Evolutionary conservation across 2,113 vertebrate genomes (phyloP), one percentile per base, ranked within the genome.

Genomic region (Pyxicephalus adspersus): DNA sequence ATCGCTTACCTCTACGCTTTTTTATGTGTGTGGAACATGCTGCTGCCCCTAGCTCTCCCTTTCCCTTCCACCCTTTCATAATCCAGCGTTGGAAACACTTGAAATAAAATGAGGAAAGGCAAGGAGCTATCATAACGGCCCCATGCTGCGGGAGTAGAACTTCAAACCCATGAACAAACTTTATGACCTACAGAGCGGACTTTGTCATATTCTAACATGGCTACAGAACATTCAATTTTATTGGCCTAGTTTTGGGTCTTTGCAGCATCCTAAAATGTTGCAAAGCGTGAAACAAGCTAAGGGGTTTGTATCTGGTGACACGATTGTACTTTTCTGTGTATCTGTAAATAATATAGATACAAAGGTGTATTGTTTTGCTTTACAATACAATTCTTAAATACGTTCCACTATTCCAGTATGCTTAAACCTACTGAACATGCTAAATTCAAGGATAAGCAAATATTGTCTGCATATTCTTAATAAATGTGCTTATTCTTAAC

Each of bases 101-200:
- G 61, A 82, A 82, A 74, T 82, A 75, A 82, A 82, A 75, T 58
- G 63, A 75, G 61, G 52, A 29, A 75, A 74, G 71, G 70, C 60
- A 82, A 82, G 80, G 66, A 64, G 60, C 80, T 75, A 66, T 82
- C 80, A 74, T 82, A 74, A 82, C 61, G 71, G 71, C 70, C 71
- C 28, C 80, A 82, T 74, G 80, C 80, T 82, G 80, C 19, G 80
- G 28, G 65, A 66, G 28, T 65, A 29, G 70, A 55, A 82, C 80
- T 81, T 81, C 79, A 81, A 81, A 73, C 68, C 79, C 67, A 81
- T 55, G 45, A 64, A 81, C 45, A 74, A 82, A 82, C 71, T 82
- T 75, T 74, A 28, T 82, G 80, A 82, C 80, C 80, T 71, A 75
- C 52, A 54, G 60, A 82, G 61, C 50, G 64, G 71, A 66, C 80